These are phyloP conservation scores for Amia ocellicauda DNA, from an alignment of 2,113 vertebrate species.

Conservation along the genomic window DNA sequence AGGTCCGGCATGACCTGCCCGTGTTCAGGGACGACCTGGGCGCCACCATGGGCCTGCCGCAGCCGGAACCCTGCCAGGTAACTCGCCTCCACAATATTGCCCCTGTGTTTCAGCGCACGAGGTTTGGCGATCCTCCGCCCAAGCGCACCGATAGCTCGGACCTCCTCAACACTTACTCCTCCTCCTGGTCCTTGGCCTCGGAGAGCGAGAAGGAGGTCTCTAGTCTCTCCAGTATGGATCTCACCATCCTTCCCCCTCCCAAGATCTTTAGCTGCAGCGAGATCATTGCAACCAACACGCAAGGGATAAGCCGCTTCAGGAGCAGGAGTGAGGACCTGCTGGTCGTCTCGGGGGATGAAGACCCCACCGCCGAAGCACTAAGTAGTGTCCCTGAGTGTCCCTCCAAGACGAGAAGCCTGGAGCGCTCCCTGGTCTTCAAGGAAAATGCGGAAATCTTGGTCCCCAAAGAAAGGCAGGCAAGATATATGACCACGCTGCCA, in stretches of 20 bases:
- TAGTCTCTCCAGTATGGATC: conserved; percentile 58
- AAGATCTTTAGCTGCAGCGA: conserved; percentile 32
- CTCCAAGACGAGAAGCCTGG: conserved; percentile 56
- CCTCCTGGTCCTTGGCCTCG: conserved; percentile 50
- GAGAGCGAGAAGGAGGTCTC: conserved; percentile 67
- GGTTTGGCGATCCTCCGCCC: conserved; percentile 46
- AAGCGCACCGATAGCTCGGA: conserved; percentile 46
- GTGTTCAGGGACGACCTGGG: conserved; percentile 63
- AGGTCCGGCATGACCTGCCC: conserved; percentile 72
- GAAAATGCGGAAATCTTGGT: conserved; percentile 62
- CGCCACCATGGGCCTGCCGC: conserved; percentile 41
- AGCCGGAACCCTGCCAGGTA: conserved; percentile 72
- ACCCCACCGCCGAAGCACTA: conserved; percentile 20
- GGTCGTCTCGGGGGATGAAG: conserved; percentile 35
- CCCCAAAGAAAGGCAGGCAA: conserved; percentile 34
- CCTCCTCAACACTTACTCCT: conserved; percentile 44
- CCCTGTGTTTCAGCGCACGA: conserved; percentile 38
- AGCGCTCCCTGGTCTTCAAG: conserved; percentile 65
- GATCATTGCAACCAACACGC: conserved; percentile 22
- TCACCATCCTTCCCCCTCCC: conserved; percentile 33
- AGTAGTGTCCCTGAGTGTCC: conserved; percentile 36
- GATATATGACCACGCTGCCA: conserved; percentile 32
- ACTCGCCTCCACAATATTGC: conserved; percentile 33
- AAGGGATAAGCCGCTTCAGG: conserved; percentile 39
- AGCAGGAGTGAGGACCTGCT: conserved; percentile 58